Conservation (phyloP, 35 echinoderm and acorn worm species). For the Stichopus chloronotus region DNA sequence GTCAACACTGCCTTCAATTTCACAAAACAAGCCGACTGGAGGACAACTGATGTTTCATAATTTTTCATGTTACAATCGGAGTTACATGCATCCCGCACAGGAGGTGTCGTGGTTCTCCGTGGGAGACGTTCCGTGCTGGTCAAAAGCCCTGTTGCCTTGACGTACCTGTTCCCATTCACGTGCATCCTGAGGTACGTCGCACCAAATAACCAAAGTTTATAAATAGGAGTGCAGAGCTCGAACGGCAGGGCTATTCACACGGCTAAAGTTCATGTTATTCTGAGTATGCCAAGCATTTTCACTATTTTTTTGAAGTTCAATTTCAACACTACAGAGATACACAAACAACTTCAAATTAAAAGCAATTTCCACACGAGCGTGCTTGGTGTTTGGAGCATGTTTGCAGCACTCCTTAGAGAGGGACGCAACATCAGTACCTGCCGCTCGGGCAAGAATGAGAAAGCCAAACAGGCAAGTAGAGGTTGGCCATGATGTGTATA, state of each 20-base stretch:
- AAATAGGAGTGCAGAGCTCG: not conserved
- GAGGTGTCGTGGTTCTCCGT: not conserved
- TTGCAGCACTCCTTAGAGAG: too few species aligned
- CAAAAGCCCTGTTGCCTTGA: too few species aligned
- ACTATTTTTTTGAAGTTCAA: not conserved
- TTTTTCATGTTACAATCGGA: not conserved
- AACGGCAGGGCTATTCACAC: not conserved
- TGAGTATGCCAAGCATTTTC: slow-evolving; percentile 25
- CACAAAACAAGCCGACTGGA: not conserved
- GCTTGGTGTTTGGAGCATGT: too few species aligned
- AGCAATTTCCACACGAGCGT: too few species aligned
- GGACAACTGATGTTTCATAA: not conserved
- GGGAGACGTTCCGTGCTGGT: not conserved
- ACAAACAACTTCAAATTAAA: not conserved
- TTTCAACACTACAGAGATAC: not conserved
- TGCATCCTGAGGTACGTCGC: not conserved
- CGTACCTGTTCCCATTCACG: too few species aligned
- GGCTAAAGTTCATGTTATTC: slow-evolving; percentile 7
- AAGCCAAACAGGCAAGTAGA: too few species aligned
- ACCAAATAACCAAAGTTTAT: not conserved
- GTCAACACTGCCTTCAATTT: slow-evolving; percentile 12
- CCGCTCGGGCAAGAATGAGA: too few species aligned
- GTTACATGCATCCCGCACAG: not conserved
- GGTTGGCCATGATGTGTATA: too few species aligned
- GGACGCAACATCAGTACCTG: too few species aligned